Evolutionary conservation across 2,113 vertebrate genomes (phyloP).

Genomic region (human): GRCh38 chr11:44783501-44784000

Average conservation of each 20-base stretch:
- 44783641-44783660: no score
- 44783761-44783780: neutral
- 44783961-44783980: neutral
- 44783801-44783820: neutral
- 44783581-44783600: no score
- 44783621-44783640: no score
- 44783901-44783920: accelerated
- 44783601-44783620: no score
- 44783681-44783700: no score
- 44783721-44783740: accelerated
- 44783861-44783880: neutral
- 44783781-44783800: accelerated
- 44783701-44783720: neutral
- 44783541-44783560: accelerated
- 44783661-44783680: no score
- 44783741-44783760: neutral
- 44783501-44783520: no score
- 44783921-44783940: neutral
- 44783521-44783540: no score
- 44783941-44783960: neutral
- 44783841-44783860: neutral
- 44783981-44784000: neutral
- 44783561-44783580: no score
- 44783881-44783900: neutral
- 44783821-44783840: neutral